Conservation (phyloP, 2,797 vertebrate genomes). For the Siniperca scherzeri region DNA sequence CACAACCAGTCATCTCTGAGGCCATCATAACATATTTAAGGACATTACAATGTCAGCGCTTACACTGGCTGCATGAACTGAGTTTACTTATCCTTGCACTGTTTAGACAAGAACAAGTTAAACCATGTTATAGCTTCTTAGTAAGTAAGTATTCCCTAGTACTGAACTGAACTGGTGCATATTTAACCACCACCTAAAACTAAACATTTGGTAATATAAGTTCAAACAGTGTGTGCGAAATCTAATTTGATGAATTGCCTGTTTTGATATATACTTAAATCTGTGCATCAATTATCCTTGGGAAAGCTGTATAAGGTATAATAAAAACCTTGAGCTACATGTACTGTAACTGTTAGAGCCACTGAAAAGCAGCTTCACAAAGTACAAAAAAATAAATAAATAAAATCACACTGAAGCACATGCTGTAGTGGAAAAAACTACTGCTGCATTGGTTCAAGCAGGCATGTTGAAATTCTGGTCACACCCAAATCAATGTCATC, state of each 20-base stretch:
- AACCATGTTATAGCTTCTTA: neutral
- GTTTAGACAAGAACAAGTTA: conserved; percentile 4
- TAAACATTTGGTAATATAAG: neutral
- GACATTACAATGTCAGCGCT: neutral
- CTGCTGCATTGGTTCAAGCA: neutral
- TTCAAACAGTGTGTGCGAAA: neutral
- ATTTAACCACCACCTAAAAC: neutral
- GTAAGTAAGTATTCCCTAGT: too few relatives aligned
- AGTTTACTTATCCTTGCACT: neutral
- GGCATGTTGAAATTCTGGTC: neutral
- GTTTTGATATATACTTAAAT: neutral
- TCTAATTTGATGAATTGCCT: neutral
- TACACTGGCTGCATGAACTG: neutral
- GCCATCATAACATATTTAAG: neutral
- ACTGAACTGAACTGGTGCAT: neutral
- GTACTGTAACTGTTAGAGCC: neutral
- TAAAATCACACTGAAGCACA: neutral
- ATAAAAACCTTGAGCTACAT: neutral
- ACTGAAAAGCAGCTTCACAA: neutral
- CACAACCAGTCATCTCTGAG: neutral
- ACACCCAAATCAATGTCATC: neutral
- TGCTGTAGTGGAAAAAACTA: neutral
- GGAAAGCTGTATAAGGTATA: neutral
- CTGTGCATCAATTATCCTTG: neutral
- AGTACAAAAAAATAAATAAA: neutral